These are phyloP conservation scores for Nycteola revayana DNA, from an alignment of 2,888 invertebrate species.

Conservation along the genomic window DNA sequence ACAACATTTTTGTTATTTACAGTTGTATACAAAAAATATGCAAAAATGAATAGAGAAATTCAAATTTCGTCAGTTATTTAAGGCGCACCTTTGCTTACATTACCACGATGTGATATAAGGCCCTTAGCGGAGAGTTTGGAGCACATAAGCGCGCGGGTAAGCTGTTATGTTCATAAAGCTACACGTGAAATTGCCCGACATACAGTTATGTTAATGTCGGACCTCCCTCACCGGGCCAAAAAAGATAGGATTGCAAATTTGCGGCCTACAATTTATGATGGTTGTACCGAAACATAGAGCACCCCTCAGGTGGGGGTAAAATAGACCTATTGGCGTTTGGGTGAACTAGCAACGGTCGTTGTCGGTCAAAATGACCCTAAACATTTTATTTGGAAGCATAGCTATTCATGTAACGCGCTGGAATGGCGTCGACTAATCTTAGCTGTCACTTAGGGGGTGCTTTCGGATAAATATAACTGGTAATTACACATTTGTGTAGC, in stretches of 20 bases:
- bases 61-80: constrained; percentile 29
- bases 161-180: constrained; percentile 63
- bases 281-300: constrained; percentile 46
- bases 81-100: constrained; percentile 30
- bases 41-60: constrained; percentile 35
- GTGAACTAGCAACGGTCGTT: constrained; percentile 72
- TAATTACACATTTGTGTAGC: constrained; percentile 45
- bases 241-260: constrained; percentile 82
- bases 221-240: constrained; percentile 69
- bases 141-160: constrained; percentile 37
- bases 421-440: constrained; percentile 74
- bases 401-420: constrained; percentile 69
- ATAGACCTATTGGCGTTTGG: constrained; percentile 77
- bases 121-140: constrained; percentile 40
- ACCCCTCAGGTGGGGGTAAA: constrained; percentile 66
- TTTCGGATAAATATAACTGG: constrained; percentile 63
- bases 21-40: constrained; percentile 27
- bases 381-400: constrained; percentile 79
- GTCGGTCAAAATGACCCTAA: constrained; percentile 77
- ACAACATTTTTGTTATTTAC: constrained; percentile 18
- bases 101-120: constrained; percentile 32
- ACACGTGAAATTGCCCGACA: constrained; percentile 65
- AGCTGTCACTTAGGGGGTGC: constrained; percentile 70
- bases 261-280: constrained; percentile 79
- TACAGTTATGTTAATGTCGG: constrained; percentile 76